Evolutionary conservation across 2,113 vertebrate genomes (phyloP), one percentile per base, ranked within the genome.

Genomic region (Corydoras sp.): DNA sequence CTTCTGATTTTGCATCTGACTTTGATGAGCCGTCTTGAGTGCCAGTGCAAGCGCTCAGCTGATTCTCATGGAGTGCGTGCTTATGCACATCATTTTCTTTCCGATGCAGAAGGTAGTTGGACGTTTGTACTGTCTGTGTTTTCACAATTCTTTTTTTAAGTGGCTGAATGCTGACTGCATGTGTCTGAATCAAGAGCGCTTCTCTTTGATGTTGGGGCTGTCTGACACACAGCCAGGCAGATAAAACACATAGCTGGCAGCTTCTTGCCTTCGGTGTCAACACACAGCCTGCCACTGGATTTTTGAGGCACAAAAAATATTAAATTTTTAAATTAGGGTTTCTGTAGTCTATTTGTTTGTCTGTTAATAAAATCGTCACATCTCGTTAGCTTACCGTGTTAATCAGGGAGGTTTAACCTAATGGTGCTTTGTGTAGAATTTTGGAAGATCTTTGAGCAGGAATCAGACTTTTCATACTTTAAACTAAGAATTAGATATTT

Each of bases 81-180:
- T 55, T 13, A 55, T 55, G 53, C 53, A 55, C 53, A 13, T 13
- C 9, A 55, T 55, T 13, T 12, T 55, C 53, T 11, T 55, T 13
- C 53, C 35, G 60, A 35, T 62, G 61, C 12, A 43, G 61, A 43
- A 14, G 4, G 3, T 56, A 56, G 14, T 15, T 56, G 35, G 35
- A 43, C 4, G 4, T 43, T 43, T 43, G 4, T 5, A 43, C 14
- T n/a, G 54, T n/a, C 54, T n/a, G 13, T 56, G 8, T 56, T 56
- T n/a, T 7, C 54, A n/a, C 13, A 2, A 7, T 13, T 15, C 14
- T 56, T 15, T 56, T 13, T n/a, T 68, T 24, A 11, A 58, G 3
- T 30, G 31, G 53, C 51, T 72, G 62, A 35, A 54, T 29, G 14
- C 43, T 59, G 64, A 32, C 55, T 60, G 71, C 59, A 51, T 60